Percentiles rank a stretch among this genome's conserved stretches.
Conservation (phyloP, 1,140 invertebrate genomes). For the Nasonia longicornis region DNA sequence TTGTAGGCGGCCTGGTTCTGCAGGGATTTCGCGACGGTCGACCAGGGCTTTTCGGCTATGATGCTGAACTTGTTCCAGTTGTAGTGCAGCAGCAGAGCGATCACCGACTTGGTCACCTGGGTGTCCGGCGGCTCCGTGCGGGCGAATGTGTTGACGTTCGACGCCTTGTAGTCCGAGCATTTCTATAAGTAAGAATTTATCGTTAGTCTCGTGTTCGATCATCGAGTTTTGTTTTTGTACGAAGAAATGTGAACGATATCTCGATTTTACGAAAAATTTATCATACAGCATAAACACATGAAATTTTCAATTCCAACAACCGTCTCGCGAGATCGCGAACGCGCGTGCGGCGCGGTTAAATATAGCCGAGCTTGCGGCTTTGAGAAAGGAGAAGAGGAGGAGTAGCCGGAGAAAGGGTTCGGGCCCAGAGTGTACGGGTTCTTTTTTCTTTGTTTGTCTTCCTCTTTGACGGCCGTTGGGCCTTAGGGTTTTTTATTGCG, state of each 20-base stretch:
- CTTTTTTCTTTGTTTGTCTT: background rate
- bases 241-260: too few species aligned
- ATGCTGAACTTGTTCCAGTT: slow-evolving; percentile 95
- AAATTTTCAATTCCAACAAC: too few species aligned
- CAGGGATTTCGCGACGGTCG: slow-evolving; percentile 82
- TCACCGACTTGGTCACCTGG: slow-evolving; percentile 94
- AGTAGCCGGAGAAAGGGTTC: background rate
- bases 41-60: slow-evolving; percentile 86
- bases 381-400: background rate
- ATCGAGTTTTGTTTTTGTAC: too few species aligned
- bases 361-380: background rate
- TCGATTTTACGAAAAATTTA: too few species aligned
- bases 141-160: slow-evolving; percentile 90
- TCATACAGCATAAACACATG: too few species aligned
- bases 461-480: background rate
- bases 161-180: slow-evolving; percentile 92
- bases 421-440: too few species aligned
- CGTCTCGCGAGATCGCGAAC: too few species aligned
- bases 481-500: background rate
- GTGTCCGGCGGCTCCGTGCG: slow-evolving; percentile 94
- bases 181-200: slow-evolving; percentile 74
- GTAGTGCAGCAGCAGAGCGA: slow-evolving; percentile 89
- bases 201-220: too few species aligned
- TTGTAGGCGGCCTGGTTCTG: slow-evolving; percentile 77
- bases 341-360: background rate